Evolutionary conservation across 2,113 vertebrate species (phyloP), one percentile per base, ranked within the genome.

Genomic region (Dicaeum eximium): DNA sequence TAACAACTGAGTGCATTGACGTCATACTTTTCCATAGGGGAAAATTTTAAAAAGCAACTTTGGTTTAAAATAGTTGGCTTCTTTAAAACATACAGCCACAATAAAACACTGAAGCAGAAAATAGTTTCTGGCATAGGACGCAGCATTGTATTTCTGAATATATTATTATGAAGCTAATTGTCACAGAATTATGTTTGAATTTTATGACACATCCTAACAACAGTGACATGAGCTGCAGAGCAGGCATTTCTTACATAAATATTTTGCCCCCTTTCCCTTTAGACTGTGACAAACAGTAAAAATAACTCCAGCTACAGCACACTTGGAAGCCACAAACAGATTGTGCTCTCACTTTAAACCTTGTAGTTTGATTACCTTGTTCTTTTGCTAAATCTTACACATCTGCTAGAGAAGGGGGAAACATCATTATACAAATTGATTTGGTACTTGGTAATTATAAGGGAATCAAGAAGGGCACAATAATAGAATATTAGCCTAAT

Each of bases 71-170:
- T 62, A 85, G 33, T 75, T 77, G 33, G 9, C 51, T 82, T 33
- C 67, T 79, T 86, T 64, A 73, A 66, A 77, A 82, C 31, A 38
- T 44, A 40, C 33, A 66, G 33, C 45, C 38, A 17, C 28, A 48
- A 50, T 83, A 48, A 96, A 86, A 96, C 51, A 88, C 58, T 86
- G 79, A 90, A 88, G 67, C 93, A 94, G 88, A 95, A 93, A 93
- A 91, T 86, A 90, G 79, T 91, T 95, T 86, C 81, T 95, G 85
- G 71, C 88, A 83, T 67, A 62, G 47, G 48, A 48, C 12, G 5
- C 40, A 80, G 62, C 25, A 64, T 10, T 83, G n/a, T 90, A 28
- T 88, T 91, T 93, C 75, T 86, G 72, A 78, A 92, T 86, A 58
- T 62, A 70, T 95, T 88, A 77, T 88, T 74, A 80, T 62, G 75